Base-by-base conservation (phyloP, 1,140 invertebrate species). In the Panagrolaimus sp. region DNA sequence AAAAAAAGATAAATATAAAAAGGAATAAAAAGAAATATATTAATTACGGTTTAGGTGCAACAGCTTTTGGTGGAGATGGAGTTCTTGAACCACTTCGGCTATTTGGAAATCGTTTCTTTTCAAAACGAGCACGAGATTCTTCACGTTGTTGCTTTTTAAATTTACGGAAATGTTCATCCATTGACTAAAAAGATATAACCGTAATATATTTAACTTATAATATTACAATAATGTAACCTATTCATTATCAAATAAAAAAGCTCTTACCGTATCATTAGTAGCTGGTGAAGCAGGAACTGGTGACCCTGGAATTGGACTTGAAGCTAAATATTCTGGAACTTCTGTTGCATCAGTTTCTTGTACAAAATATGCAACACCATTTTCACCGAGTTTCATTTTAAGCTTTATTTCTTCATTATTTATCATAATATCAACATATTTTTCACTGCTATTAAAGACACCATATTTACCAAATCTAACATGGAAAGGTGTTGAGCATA, bases 401-500 rank as follows among this genome's bases (percentile, higher is more conserved):
- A 99, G 90, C 42, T 74, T 73, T 16, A 92, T 88, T 5, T 91
- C 88, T 75, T 93, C 89, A 62, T 93, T 93, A 89, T 99, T 99
- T 73, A 99, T 90, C 84, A 96, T 92, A 81, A 99, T 92, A 82
- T 99, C 95, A 76, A 98, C 95, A 92, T 97, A 79, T 70, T 98
- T 98, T 81, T 98, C 93, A 73, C 90, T 88, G 74, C 92, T 92
- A 38, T 93, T 88, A 0, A 99, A 87, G 5, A 98, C 96, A 23
- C 95, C 95, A 75, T 98, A 88, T 86, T 99, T 99, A 47, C 96
- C 96, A 84, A 99, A 99, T 23, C 96, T 88, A 9, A 99, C 96
- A 84, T 99, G 96, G 85, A 99, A 99, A 0, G 96, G 96, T 9
- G 96, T 98, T 79, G 92, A 96, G 13, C 89, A 89, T 83, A 89